These are phyloP conservation scores for Lichenostomus cassidix DNA, from an alignment of 2,113 vertebrate species.

Conservation along the genomic window DNA sequence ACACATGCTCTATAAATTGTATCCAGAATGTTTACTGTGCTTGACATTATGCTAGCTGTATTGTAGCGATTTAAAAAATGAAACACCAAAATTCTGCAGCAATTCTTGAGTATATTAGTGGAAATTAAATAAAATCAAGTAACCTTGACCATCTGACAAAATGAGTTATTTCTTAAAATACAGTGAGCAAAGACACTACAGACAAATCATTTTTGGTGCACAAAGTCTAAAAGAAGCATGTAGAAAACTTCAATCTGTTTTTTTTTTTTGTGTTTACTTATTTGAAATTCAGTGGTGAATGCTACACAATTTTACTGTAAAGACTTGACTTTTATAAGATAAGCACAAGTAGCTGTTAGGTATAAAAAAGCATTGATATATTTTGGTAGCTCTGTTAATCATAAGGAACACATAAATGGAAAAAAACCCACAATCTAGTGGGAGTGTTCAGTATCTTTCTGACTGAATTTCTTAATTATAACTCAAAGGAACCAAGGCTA, in stretches of 20 bases:
- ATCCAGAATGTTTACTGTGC: background rate
- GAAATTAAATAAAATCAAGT: conserved; percentile 9
- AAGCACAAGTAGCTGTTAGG: background rate
- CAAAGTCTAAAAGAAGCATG: background rate
- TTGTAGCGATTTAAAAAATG: background rate
- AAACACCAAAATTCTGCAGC: background rate
- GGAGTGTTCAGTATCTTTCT: background rate
- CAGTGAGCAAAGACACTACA: background rate
- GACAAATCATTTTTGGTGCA: background rate
- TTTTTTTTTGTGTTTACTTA: background rate
- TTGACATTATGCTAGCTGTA: background rate
- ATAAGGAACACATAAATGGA: background rate
- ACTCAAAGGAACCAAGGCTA: background rate
- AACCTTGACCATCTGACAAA: background rate
- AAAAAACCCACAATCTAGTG: background rate
- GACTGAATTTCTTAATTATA: background rate
- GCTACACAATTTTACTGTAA: background rate
- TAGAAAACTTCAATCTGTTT: background rate
- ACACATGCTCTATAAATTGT: background rate
- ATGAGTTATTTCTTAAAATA: background rate
- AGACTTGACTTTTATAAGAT: background rate
- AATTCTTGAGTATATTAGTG: background rate
- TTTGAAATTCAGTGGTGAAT: background rate
- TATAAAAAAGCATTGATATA: background rate
- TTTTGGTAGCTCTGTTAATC: background rate